Evolutionary conservation across 2,797 vertebrate genomes (phyloP).

Genomic region (Notolepis coatsorum): DNA sequence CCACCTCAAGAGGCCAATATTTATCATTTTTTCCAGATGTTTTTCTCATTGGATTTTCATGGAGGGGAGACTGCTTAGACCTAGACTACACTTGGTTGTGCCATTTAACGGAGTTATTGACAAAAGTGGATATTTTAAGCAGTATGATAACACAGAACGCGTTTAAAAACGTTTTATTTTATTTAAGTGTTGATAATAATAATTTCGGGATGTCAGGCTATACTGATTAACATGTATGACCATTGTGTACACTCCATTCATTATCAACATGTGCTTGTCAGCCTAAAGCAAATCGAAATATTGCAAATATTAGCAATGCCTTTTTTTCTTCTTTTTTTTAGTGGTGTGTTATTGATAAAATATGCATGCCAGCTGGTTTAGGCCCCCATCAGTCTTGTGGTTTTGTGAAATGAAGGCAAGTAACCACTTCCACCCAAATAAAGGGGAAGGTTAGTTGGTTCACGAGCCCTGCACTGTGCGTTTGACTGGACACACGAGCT

Average conservation of each 20-base stretch:
- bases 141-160: too few species aligned
- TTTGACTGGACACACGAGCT: constrained; percentile 26
- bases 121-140: too few species aligned
- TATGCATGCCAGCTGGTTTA: not conserved
- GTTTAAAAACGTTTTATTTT: too few species aligned
- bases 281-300: not conserved
- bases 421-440: constrained; percentile 64
- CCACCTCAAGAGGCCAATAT: not conserved
- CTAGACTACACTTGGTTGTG: too few species aligned
- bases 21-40: not conserved
- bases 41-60: not conserved
- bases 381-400: not conserved
- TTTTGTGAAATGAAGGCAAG: constrained; percentile 12
- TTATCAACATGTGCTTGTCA: not conserved
- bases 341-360: not conserved
- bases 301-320: not conserved
- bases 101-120: too few species aligned
- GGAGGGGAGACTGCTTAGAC: too few species aligned
- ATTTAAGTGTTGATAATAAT: too few species aligned
- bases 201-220: too few species aligned
- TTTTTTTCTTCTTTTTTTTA: not conserved
- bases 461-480: constrained; percentile 14
- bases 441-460: constrained; percentile 50
- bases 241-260: too few species aligned
- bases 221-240: too few species aligned